phyloP scores from a whole-genome alignment of 2,888 invertebrate genomes.

The Spilarctia lutea region DNA sequence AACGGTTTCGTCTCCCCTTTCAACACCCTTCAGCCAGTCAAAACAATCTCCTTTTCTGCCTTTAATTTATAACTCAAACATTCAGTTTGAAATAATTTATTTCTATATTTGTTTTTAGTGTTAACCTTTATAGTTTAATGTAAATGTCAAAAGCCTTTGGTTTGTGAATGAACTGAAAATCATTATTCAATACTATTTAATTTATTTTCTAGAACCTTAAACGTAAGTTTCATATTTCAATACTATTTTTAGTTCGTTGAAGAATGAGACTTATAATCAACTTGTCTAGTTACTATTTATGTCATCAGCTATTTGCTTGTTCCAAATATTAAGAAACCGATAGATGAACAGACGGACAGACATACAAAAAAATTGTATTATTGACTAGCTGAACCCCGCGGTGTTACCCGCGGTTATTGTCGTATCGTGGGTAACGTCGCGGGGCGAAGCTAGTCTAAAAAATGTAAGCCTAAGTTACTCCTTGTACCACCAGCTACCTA shows the following conservation, averaged over 20 bases:
- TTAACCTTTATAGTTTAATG: not conserved
- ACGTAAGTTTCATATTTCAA: not conserved
- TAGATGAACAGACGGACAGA: not conserved
- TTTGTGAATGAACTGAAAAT: not conserved
- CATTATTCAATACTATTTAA: no score
- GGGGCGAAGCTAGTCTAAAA: no score
- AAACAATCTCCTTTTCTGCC: not conserved
- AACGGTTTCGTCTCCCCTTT: constrained; percentile 1
- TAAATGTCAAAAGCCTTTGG: not conserved
- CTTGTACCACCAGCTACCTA: no score
- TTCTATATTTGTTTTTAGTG: not conserved
- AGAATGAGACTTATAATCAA: not conserved
- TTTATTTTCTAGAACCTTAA: not conserved
- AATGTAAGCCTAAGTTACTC: no score
- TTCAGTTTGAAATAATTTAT: not conserved
- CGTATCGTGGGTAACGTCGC: no score
- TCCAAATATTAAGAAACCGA: no score
- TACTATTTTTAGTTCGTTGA: not conserved
- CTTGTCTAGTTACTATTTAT: no score
- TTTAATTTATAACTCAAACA: not conserved
- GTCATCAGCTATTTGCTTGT: no score
- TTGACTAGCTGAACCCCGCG: no score
- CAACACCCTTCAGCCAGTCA: not conserved
- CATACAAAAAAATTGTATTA: no score
- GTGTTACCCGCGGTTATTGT: no score